These are phyloP conservation scores for Callorhinus ursinus DNA, from an alignment of 2,113 vertebrate genomes.

Conservation along the genomic window DNA sequence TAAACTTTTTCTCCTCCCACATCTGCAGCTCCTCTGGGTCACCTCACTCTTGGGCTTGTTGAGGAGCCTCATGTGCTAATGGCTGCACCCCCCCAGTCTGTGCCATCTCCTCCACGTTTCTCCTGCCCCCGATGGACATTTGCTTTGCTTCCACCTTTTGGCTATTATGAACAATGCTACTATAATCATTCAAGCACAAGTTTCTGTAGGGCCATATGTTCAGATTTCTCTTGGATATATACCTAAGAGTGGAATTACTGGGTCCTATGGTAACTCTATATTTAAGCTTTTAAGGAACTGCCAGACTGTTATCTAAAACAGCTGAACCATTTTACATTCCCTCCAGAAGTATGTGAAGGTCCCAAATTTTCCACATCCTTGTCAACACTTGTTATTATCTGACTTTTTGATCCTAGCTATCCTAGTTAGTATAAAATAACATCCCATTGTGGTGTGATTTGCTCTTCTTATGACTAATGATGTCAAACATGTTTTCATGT, in stretches of 20 bases:
- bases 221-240: not conserved
- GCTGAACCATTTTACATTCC: not conserved
- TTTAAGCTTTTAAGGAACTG: not conserved
- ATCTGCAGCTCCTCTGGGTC: no score
- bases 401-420: not conserved
- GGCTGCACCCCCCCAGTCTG: no score
- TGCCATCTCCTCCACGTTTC: not conserved
- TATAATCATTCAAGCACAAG: not conserved
- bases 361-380: not conserved
- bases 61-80: no score
- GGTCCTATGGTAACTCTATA: not conserved
- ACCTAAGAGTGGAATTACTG: not conserved
- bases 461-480: not conserved
- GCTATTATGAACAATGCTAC: not conserved
- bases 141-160: not conserved
- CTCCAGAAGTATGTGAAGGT: not conserved
- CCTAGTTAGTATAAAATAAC: not conserved
- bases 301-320: not conserved
- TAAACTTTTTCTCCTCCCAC: no score
- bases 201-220: not conserved
- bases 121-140: not conserved
- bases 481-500: not conserved
- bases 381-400: not conserved
- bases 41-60: no score
- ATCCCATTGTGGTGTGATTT: not conserved